Evolutionary conservation across 2,113 vertebrate genomes (phyloP).

Genomic region (Petaurus breviceps): DNA sequence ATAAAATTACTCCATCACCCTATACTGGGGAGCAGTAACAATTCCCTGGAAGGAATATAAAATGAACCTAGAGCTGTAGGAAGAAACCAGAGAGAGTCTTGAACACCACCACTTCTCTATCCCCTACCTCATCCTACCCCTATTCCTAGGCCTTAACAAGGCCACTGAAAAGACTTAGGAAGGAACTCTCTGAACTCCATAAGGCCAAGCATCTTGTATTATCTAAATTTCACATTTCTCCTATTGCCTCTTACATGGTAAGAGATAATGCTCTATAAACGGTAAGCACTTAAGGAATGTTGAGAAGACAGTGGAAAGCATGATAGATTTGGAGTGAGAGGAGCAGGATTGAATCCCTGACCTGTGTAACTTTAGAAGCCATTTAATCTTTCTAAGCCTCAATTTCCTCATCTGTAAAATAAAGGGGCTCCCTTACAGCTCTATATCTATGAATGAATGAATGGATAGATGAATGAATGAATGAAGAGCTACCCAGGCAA

Average conservation of each 20-base stretch:
- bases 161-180: too few relatives aligned
- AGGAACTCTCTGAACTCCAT: too few relatives aligned
- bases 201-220: too few relatives aligned
- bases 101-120: not conserved
- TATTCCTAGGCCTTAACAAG: not conserved
- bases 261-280: too few relatives aligned
- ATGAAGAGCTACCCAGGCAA: not conserved
- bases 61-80: not conserved
- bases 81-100: not conserved
- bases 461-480: not conserved
- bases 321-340: not conserved
- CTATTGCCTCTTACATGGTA: too few relatives aligned
- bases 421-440: not conserved
- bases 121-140: not conserved
- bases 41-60: not conserved
- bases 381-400: not conserved
- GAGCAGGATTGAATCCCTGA: not conserved
- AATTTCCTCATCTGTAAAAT: constrained; percentile 8
- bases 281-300: too few relatives aligned
- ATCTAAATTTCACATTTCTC: too few relatives aligned
- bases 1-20: not conserved
- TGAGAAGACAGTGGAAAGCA: too few relatives aligned
- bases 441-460: not conserved
- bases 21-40: not conserved
- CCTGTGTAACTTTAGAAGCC: not conserved